Base-by-base conservation (phyloP, 2,888 invertebrate genomes). In the Ganaspis brasiliensis region DNA sequence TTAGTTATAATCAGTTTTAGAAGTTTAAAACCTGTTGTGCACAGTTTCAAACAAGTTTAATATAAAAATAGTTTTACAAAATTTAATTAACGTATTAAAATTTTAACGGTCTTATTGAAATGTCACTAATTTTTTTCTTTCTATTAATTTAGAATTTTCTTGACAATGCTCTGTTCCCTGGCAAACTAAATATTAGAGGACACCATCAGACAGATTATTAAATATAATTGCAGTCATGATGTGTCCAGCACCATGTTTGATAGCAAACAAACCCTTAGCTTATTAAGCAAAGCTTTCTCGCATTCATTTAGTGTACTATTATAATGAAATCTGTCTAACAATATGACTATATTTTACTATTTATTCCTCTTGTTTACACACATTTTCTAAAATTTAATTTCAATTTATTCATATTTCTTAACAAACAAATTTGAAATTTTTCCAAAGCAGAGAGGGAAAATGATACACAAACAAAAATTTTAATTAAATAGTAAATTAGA, bases 251-350 rank as follows among this genome's bases (percentile, higher is more conserved):
- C 9, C 24, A 45, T 67, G 45, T 67, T 67, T 67, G 40, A 67
- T 67, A 24, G 24, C 67, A 67, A 67, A 67, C 67, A 67, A 67
- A 45, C 24, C 26, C 67, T 67, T 67, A 45, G n/a, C 45, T 45
- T 45, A 67, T 67, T 67, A 67, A 67, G 24, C n/a, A 67, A 67
- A 40, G 45, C 67, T n/a, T 45, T 67, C 40, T 67, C 24, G n/a
- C 67, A 45, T 67, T 24, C 24, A 26, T 45, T 67, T 45, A 45
- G 45, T 45, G 37, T 45, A 67, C 24, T 40, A 14, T 6, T 40
- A 67, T 37, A 61, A 61, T 61, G 61, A 10, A 61, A 61, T 19
- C 10, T 45, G n/a, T 21, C 16, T 45, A 14, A 24, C 24, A 45
- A 67, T 45, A 67, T 67, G 12, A 59, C 31, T 61, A 35, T 16